phyloP scores from a whole-genome alignment of 2,797 vertebrate genomes.

The Crax fasciolata region DNA sequence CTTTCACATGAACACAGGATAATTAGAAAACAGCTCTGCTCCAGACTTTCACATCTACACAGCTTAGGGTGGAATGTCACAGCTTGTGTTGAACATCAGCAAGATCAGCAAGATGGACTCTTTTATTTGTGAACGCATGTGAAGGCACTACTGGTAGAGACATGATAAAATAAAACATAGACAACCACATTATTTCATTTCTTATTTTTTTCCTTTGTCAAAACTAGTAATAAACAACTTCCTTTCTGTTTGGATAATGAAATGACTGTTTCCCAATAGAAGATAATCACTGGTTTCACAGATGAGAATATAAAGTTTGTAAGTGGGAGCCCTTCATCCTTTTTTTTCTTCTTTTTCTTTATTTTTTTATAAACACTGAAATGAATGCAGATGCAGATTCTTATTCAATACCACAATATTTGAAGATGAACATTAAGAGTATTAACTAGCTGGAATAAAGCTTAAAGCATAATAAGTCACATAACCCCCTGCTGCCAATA shows the following conservation, averaged over 20 bases:
- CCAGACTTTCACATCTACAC: constrained; percentile 25
- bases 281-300: neutral
- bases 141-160: constrained; percentile 33
- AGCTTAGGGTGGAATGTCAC: constrained; percentile 34
- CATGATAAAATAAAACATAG: neutral
- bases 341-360: neutral
- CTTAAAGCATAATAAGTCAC: neutral
- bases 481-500: accelerated
- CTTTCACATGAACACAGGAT: constrained; percentile 23
- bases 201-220: constrained; percentile 39
- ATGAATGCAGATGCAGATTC: neutral
- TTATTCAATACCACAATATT: neutral
- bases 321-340: neutral
- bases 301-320: neutral
- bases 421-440: neutral
- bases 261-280: neutral
- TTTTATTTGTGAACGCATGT: constrained; percentile 16
- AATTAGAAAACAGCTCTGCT: constrained; percentile 54
- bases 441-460: neutral
- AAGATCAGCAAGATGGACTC: constrained; percentile 38
- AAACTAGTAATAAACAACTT: neutral
- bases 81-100: constrained; percentile 25
- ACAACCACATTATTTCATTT: constrained; percentile 13
- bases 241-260: constrained; percentile 4
- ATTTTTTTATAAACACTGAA: neutral